These are phyloP conservation scores for Diplodus sargus DNA, from an alignment of 2,797 vertebrate genomes.

Conservation along the genomic window DNA sequence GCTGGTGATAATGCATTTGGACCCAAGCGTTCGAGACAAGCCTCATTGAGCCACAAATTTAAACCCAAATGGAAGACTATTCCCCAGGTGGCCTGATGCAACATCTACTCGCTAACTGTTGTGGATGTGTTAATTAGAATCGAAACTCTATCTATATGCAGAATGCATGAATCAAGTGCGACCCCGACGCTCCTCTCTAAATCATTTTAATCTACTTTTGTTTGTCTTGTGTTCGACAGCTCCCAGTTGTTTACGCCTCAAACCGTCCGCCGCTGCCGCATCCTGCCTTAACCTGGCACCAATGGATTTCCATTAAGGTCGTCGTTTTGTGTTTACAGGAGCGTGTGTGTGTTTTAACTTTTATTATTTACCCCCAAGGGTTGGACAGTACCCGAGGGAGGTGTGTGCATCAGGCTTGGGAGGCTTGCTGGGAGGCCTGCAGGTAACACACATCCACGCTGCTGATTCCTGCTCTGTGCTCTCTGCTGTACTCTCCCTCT, in stretches of 20 bases:
- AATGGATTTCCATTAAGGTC: slow-evolving; percentile 14
- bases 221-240: not conserved
- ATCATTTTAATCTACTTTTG: slow-evolving; percentile 22
- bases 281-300: not conserved
- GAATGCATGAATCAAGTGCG: not conserved
- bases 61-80: slow-evolving; percentile 27
- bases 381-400: not conserved
- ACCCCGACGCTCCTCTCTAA: slow-evolving; percentile 1
- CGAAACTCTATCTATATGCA: not conserved
- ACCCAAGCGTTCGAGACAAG: slow-evolving; percentile 14
- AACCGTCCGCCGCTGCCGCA: not conserved
- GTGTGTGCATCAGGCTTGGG: slow-evolving; percentile 9
- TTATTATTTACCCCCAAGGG: slow-evolving; percentile 21
- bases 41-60: slow-evolving; percentile 49
- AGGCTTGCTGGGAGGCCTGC: not conserved
- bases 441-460: slow-evolving; percentile 7
- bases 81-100: slow-evolving; percentile 20
- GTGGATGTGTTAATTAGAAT: slow-evolving; percentile 19
- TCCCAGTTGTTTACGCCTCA: slow-evolving; percentile 40
- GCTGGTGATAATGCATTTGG: slow-evolving; percentile 30
- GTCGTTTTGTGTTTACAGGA: slow-evolving; percentile 11
- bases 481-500: not conserved
- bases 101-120: slow-evolving; percentile 5
- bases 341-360: slow-evolving; percentile 6
- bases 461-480: not conserved